phyloP scores from a whole-genome alignment of 2,797 vertebrate genomes.

The Potorous gilbertii region DNA sequence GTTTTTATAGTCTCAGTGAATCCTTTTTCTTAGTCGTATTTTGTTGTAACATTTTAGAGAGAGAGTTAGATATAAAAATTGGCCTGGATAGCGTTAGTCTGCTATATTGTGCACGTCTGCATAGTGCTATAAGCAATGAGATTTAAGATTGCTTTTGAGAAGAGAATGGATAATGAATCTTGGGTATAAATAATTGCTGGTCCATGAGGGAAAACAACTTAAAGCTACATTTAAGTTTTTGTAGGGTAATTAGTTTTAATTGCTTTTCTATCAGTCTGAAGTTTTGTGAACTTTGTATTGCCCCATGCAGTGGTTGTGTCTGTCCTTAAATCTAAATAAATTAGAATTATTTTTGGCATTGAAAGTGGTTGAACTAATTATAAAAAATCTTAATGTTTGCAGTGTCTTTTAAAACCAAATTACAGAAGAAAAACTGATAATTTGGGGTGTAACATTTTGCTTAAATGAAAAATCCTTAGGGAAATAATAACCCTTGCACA shows the following conservation, averaged over 20 bases:
- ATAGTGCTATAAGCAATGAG: constrained; percentile 16
- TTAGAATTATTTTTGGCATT: constrained; percentile 39
- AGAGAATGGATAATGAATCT: constrained; percentile 46
- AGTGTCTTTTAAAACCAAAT: constrained; percentile 39
- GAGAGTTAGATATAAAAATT: constrained; percentile 55
- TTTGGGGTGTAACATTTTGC: background rate
- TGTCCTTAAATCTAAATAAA: background rate
- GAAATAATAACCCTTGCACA: background rate
- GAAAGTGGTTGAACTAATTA: background rate
- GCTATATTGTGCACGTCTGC: constrained; percentile 34
- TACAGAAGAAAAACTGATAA: background rate
- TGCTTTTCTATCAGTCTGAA: constrained; percentile 45
- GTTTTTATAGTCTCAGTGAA: constrained; percentile 65
- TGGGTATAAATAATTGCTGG: constrained; percentile 62
- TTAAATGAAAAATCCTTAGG: background rate
- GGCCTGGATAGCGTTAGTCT: constrained; percentile 56
- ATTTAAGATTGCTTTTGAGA: constrained; percentile 63
- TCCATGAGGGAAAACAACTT: constrained; percentile 48
- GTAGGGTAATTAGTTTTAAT: constrained; percentile 40
- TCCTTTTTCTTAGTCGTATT: constrained; percentile 61
- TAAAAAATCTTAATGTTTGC: constrained; percentile 16
- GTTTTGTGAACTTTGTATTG: constrained; percentile 26
- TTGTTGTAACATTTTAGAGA: constrained; percentile 65
- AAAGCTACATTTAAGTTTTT: fast-evolving
- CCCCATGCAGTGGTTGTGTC: background rate